Evolutionary conservation across 2,797 vertebrate species (phyloP), one percentile per base, ranked within the genome.

Genomic region (Liasis olivaceus): DNA sequence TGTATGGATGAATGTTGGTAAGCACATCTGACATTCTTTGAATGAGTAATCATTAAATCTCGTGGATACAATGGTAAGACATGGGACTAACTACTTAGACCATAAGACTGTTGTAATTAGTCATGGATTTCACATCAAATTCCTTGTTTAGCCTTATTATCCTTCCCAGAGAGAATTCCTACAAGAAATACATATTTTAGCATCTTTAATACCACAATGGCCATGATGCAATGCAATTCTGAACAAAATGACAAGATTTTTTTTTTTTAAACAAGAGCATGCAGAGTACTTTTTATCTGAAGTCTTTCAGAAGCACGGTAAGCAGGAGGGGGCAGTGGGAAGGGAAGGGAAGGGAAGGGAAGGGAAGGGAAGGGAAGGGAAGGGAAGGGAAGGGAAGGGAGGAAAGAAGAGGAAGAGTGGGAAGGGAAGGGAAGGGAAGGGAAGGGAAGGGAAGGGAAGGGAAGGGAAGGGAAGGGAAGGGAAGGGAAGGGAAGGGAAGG

Each of bases 351-450:
- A 3, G 8, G n/a, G 58, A 28, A 28, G 8, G 51, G 51, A 56
- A 36, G 1, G 84, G 51, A 59, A 11, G n/a, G 28, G 56, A 4
- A 28, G 31, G 69, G 8, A 54, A 69, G 7, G 14, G 81, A 47
- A 11, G n/a, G 28, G 56, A 4, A 28, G 36, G 69, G 8, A 54
- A 69, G 24, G 36, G 93, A 64, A 85, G 15, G 2, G 93, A 84
- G 94, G 87, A 66, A 97, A 69, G 31, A 47, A 95, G 9, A 94
- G 88, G 54, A 96, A 77, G 89, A 24, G 7, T 36, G 14, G 20
- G 60, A 5, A 58, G 90, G 54, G 8, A 90, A 20, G 7, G 5
- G 20, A 89, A 17, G 9, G 8, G 15, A 5, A 63, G 8, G 8
- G 4, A 6, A 91, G 22, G 22, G 22, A 5, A 62, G 36, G 4